Evolutionary conservation across 2,888 invertebrate genomes (phyloP), one percentile per base, ranked within the genome.

Genomic region (Theristus sp.): DNA sequence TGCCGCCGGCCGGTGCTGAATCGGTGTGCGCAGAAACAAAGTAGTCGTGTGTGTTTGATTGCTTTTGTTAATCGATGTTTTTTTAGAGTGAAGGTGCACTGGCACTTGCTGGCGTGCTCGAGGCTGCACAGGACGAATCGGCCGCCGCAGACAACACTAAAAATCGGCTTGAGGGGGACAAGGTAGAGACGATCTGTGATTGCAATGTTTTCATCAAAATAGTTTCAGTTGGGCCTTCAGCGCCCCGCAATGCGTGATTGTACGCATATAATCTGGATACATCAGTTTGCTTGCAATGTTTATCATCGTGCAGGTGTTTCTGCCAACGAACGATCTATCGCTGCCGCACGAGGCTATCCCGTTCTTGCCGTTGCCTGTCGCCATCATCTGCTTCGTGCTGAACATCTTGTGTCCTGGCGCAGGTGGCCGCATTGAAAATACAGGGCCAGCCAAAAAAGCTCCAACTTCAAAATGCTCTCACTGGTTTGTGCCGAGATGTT

Each of bases 341-440:
- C 81, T 86, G 71, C 90, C 93, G 83, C 84, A 86, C 67, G 88
- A 85, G 28, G 90, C 90, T 31, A 88, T 94, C 66, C 93, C 94
- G 0, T 85, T 89, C 64, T 80, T 94, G 71, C 91, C 93, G 0
- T 78, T 86, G 13, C 83, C 83, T 58, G 78, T 90, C 59, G 91
- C 93, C 10, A 85, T 87, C 82, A 81, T 88, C 73, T 93, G 90
- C 73, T 82, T 89, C 60, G 74, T 89, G 28, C 84, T 86, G 77
- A 89, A 89, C 74, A 80, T 85, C 64, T 71, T 87, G 63, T 74
- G 85, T 58, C 88, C 88, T 0, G 88, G 88, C 61, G 77, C 83
- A 68, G 88, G 87, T 86, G n/a, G n/a, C n/a, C n/a, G n/a, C n/a
- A n/a, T n/a, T n/a, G n/a, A n/a, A n/a, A n/a, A n/a, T n/a, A n/a